phyloP scores from a whole-genome alignment of 2,888 invertebrate genomes.

The Oasisia sp. region DNA sequence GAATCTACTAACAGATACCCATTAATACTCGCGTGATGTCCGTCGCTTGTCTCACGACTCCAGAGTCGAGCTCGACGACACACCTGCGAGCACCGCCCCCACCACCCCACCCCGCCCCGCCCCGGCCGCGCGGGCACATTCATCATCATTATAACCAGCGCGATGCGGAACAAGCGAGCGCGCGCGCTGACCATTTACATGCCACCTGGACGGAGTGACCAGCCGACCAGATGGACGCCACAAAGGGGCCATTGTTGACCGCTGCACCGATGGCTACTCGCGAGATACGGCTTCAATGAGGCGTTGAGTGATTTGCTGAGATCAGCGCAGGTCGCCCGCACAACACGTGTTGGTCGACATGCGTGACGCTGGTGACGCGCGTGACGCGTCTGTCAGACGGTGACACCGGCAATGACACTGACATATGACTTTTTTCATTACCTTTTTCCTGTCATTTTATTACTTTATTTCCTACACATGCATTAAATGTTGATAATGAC shows the following conservation, averaged over 20 bases:
- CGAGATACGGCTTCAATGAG: neutral
- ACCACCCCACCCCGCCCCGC: neutral
- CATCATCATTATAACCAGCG: neutral
- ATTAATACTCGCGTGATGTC: neutral
- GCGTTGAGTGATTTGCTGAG: neutral
- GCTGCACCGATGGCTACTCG: neutral
- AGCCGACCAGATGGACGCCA: neutral
- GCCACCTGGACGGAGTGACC: slow-evolving; percentile 5
- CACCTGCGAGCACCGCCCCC: neutral
- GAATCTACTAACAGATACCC: neutral
- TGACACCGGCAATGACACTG: neutral
- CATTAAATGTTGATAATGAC: neutral
- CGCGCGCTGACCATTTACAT: neutral
- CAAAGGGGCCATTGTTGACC: neutral
- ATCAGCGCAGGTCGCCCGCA: neutral
- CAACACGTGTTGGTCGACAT: neutral
- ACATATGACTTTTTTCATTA: neutral
- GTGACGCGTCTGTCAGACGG: neutral
- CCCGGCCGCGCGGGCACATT: neutral
- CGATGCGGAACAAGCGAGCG: neutral
- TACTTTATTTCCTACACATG: no score
- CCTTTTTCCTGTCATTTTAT: no score
- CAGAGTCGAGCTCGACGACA: neutral
- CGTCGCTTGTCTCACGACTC: neutral
- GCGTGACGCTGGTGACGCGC: neutral